A percentile compares a stretch with the other conserved stretches of the same genome.
phyloP scores from a whole-genome alignment of 1,140 invertebrate species.

The Laodelphax striatellus region DNA sequence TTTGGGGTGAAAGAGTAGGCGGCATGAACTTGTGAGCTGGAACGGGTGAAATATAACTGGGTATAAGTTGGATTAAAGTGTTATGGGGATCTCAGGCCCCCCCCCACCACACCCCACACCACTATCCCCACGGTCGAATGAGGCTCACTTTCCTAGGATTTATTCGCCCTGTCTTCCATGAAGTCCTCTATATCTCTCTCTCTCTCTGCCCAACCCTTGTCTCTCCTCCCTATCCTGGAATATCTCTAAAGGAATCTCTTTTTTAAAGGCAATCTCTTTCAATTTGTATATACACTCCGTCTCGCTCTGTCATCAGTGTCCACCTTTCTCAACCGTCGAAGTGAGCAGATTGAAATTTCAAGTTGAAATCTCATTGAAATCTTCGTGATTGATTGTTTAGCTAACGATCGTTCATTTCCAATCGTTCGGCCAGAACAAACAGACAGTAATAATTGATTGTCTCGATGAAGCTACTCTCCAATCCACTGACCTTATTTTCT shows the following conservation, averaged over 20 bases:
- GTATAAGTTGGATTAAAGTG: slow-evolving; percentile 3
- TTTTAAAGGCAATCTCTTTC: background rate
- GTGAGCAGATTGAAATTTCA: no score
- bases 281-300: background rate
- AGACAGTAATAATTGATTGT: no score
- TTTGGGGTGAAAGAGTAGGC: background rate
- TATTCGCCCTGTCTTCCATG: background rate
- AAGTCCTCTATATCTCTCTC: background rate
- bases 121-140: no score
- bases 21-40: background rate
- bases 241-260: background rate
- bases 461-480: no score
- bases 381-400: no score
- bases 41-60: slow-evolving; percentile 1
- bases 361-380: no score
- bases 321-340: no score
- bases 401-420: no score
- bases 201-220: background rate
- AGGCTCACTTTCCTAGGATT: background rate
- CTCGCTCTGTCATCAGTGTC: no score
- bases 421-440: no score
- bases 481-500: no score
- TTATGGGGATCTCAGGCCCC: background rate
- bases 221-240: background rate
- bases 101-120: no score